phyloP scores from a whole-genome alignment of 1,140 invertebrate species.

The Trichogramma pretiosum region DNA sequence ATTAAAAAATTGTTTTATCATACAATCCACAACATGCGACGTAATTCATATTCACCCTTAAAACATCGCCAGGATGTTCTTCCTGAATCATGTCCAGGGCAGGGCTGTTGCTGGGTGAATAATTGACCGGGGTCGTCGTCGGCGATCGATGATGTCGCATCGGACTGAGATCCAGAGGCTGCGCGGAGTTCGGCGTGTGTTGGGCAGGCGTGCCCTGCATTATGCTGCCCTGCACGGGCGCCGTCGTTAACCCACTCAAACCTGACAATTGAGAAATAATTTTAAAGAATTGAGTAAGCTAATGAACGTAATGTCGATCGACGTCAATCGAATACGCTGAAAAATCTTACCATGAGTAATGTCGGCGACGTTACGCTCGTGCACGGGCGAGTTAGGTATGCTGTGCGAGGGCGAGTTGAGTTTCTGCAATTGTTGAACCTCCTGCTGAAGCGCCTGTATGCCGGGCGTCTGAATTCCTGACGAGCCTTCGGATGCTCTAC shows the following conservation, averaged over 20 bases:
- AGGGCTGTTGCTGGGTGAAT: constrained; percentile 50
- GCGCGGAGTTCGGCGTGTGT: constrained; percentile 35
- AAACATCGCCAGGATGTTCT: constrained; percentile 53
- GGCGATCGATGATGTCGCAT: constrained; percentile 43
- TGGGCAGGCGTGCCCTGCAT: constrained; percentile 44
- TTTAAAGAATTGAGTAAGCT: neutral
- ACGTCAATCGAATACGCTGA: neutral
- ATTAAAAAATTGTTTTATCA: too few species aligned
- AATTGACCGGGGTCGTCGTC: constrained; percentile 44
- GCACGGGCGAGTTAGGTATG: constrained; percentile 59
- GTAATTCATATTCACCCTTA: constrained; percentile 39
- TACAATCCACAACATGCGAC: too few species aligned
- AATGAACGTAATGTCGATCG: neutral
- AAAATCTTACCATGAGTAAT: constrained; percentile 60
- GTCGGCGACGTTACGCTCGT: constrained; percentile 58
- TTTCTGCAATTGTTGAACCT: constrained; percentile 62
- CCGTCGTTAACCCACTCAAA: constrained; percentile 40
- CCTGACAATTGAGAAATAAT: constrained; percentile 22
- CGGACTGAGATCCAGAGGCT: constrained; percentile 42
- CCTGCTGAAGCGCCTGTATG: constrained; percentile 56
- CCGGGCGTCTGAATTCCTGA: constrained; percentile 50
- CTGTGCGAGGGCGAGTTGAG: constrained; percentile 45
- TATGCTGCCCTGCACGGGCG: constrained; percentile 41
- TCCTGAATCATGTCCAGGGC: constrained; percentile 82
- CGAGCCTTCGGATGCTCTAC: constrained; percentile 76